Conservation (phyloP, 2,797 vertebrate species). For the Neopelma chrysocephalum region DNA sequence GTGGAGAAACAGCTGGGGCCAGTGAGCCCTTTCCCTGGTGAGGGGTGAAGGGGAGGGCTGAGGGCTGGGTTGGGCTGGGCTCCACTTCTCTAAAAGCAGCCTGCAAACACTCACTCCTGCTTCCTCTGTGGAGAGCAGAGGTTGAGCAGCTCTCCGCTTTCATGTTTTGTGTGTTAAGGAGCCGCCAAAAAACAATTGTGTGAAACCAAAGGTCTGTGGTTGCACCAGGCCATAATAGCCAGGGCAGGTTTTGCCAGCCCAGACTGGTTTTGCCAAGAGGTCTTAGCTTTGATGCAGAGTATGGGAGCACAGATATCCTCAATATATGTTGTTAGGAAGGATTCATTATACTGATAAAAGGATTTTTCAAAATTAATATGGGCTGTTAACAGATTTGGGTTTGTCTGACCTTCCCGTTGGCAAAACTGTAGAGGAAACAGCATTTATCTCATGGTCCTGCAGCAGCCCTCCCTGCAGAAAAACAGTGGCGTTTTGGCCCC, state of each 20-base stretch:
- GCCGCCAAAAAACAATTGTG: not conserved
- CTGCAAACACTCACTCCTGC: not conserved
- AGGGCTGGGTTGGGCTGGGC: not conserved
- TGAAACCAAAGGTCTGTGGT: not conserved
- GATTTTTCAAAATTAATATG: not conserved
- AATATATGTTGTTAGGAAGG: not conserved
- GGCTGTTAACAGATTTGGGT: not conserved
- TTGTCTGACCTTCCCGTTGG: not conserved
- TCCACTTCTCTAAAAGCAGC: not conserved
- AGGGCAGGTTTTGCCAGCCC: not conserved
- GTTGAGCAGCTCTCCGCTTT: not conserved
- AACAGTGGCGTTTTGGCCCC: not conserved
- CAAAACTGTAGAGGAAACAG: not conserved
- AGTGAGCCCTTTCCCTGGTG: not conserved
- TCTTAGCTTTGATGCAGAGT: not conserved
- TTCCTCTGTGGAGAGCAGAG: not conserved
- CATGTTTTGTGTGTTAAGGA: not conserved
- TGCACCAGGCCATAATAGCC: not conserved
- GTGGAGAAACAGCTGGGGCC: not conserved
- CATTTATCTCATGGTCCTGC: not conserved
- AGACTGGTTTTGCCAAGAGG: not conserved
- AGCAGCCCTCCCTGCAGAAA: not conserved
- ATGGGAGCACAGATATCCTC: not conserved
- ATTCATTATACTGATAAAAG: not conserved
- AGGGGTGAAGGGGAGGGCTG: not conserved